Evolutionary conservation across 2,113 vertebrate species (phyloP).

Genomic region (Corynorhinus townsendii): DNA sequence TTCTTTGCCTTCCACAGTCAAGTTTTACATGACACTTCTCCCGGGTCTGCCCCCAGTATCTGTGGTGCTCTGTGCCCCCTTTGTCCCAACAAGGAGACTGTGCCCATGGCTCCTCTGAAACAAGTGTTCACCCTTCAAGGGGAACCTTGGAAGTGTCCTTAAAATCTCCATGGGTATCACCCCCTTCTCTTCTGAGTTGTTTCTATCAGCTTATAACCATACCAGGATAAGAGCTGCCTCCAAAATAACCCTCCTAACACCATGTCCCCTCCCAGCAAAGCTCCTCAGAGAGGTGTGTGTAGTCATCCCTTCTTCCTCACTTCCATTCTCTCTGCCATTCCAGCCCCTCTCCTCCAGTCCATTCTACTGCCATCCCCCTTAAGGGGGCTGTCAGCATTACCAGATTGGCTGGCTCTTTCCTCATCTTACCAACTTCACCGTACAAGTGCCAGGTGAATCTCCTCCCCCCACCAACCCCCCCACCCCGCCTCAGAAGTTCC

Average conservation of each 20-base stretch:
- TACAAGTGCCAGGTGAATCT: not conserved
- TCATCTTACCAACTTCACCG: rapidly evolving
- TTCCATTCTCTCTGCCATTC: not conserved
- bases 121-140: not conserved
- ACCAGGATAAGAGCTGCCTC: not conserved
- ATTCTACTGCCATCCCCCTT: rapidly evolving
- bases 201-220: not conserved
- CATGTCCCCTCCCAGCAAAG: not conserved
- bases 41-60: not conserved
- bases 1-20: not conserved
- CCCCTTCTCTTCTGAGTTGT: too few relatives aligned
- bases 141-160: not conserved
- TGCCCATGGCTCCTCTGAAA: not conserved
- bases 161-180: too few relatives aligned
- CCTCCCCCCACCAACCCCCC: not conserved
- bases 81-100: too few relatives aligned
- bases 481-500: not conserved
- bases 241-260: not conserved
- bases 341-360: not conserved
- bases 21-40: not conserved
- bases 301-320: not conserved
- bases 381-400: not conserved
- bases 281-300: not conserved
- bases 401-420: not conserved
- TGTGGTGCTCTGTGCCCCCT: too few relatives aligned